phyloP scores from a whole-genome alignment of 2,113 vertebrate genomes.

The Polypterus bichir region DNA sequence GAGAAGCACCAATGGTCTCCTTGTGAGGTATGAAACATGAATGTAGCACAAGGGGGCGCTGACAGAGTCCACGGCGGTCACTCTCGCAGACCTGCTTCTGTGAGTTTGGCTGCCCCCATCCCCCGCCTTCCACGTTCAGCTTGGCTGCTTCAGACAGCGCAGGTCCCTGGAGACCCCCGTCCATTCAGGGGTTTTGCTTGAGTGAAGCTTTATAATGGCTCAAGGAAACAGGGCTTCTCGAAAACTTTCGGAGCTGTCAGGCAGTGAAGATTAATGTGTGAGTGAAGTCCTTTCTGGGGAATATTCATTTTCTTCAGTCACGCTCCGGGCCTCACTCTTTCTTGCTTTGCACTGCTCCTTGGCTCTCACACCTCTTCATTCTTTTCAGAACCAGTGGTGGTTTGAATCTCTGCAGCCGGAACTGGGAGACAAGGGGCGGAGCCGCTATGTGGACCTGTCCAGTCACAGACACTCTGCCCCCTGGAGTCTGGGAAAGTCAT shows the following conservation, averaged over 20 bases:
- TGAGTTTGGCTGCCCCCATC: slow-evolving; percentile 4
- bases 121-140: slow-evolving; percentile 9
- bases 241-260: slow-evolving; percentile 59
- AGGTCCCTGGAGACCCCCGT: slow-evolving; percentile 11
- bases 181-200: slow-evolving; percentile 43
- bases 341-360: not conserved
- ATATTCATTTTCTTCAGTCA: slow-evolving; percentile 13
- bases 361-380: no score
- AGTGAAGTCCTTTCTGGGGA: slow-evolving; percentile 40
- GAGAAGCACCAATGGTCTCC: no score
- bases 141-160: slow-evolving; percentile 3
- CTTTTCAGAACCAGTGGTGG: no score
- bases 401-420: no score
- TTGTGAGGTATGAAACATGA: no score
- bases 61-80: no score
- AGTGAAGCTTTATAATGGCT: slow-evolving; percentile 59
- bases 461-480: no score
- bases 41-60: no score
- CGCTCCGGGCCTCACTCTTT: not conserved
- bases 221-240: slow-evolving; percentile 55
- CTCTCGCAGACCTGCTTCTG: no score
- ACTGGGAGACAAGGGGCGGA: no score
- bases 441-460: no score
- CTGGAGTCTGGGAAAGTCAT: no score
- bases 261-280: slow-evolving; percentile 54